These are phyloP conservation scores for Paratrypauchen microcephalus DNA, from an alignment of 2,797 vertebrate species.

Conservation along the genomic window DNA sequence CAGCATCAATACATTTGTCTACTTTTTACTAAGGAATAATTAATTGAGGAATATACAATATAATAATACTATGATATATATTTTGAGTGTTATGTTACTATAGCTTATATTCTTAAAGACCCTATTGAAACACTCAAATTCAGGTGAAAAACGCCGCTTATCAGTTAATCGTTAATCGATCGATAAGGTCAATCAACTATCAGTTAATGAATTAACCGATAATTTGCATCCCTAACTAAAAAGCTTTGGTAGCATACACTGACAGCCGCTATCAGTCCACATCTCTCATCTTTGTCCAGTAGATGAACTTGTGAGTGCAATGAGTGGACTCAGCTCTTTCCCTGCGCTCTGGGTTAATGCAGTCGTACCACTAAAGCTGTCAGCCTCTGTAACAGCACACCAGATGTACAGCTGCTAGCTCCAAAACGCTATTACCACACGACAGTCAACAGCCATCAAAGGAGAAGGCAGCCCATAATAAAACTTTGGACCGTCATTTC, in stretches of 20 bases:
- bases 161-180: no score
- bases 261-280: not conserved
- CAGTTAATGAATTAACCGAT: no score
- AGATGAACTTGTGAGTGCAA: constrained; percentile 51
- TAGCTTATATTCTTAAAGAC: no score
- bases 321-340: constrained; percentile 58
- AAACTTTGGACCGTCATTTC: constrained; percentile 21
- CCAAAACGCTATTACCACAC: constrained; percentile 55
- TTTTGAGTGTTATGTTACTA: no score
- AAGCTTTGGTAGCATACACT: not conserved
- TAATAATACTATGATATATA: no score
- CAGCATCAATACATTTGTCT: no score
- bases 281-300: constrained; percentile 47
- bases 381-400: constrained; percentile 51
- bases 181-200: no score
- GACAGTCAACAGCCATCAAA: constrained; percentile 38
- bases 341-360: constrained; percentile 57
- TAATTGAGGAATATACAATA: no score
- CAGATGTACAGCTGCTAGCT: constrained; percentile 59
- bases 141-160: no score
- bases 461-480: constrained; percentile 24
- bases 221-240: no score
- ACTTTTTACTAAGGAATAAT: no score
- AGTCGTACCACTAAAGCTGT: constrained; percentile 64
- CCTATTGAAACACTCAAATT: no score